Evolutionary conservation across 1,140 invertebrate genomes (phyloP).

Genomic region (Drosophila paulistorum): DNA sequence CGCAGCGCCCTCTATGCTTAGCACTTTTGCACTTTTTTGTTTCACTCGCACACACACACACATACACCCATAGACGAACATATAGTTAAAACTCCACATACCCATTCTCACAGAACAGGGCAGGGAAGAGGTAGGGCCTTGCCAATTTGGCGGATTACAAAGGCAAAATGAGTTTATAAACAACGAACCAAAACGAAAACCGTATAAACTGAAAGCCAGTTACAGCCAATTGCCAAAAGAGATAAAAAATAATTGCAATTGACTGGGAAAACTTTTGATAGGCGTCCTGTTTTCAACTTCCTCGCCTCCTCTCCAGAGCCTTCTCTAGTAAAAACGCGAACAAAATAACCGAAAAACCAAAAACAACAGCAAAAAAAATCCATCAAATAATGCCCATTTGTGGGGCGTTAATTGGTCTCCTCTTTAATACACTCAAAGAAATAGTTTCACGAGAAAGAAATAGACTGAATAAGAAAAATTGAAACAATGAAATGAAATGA

Average conservation of each 20-base stretch:
- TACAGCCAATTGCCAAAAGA: slow-evolving; percentile 53
- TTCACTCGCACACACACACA: slow-evolving; percentile 42
- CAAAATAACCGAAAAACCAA: neutral
- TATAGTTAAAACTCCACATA: slow-evolving; percentile 67
- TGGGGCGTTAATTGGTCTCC: neutral
- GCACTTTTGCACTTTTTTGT: slow-evolving; percentile 23
- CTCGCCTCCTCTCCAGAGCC: neutral
- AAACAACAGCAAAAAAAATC: neutral
- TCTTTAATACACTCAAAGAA: neutral
- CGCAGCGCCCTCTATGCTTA: slow-evolving; percentile 39
- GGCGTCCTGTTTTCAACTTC: neutral
- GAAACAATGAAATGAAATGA: neutral
- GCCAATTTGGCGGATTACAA: slow-evolving; percentile 77
- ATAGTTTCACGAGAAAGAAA: neutral
- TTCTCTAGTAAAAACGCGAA: neutral
- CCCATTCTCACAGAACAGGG: neutral
- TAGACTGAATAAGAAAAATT: neutral
- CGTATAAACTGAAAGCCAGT: slow-evolving; percentile 26
- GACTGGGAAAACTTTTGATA: slow-evolving; percentile 35
- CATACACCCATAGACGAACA: slow-evolving; percentile 29
- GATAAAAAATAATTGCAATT: slow-evolving; percentile 80
- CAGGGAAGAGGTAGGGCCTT: slow-evolving; percentile 10
- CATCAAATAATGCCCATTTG: slow-evolving; percentile 1
- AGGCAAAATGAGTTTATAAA: slow-evolving; percentile 78
- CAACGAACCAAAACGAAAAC: slow-evolving; percentile 39